Evolutionary conservation across 2,113 vertebrate species (phyloP), one percentile per base, ranked within the genome.

Genomic region (Uropsilus gracilis): DNA sequence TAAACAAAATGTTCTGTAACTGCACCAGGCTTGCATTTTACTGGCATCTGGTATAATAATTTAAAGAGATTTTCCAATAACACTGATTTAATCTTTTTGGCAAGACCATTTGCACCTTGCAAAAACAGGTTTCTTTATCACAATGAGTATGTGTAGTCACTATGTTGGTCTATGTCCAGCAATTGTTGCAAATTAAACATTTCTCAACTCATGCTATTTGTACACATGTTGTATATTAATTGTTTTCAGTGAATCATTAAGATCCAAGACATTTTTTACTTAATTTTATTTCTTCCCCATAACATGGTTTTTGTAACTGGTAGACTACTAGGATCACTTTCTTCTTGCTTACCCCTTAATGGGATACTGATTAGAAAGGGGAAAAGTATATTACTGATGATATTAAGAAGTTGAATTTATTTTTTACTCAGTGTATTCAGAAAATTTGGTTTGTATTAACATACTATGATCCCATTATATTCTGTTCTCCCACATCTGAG

Each of bases 81-180:
- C 37, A 57, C 69, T 84, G 92, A 92, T 94, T 78, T 89, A 94
- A 68, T 89, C 64, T 90, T 77, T 73, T 90, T 94, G 96, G 68
- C 77, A 92, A 95, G 90, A 91, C 20, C 42, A 77, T 64, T 77
- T 85, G 82, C 24, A 95, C 69, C 75, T 93, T 92, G 80, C 17
- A 92, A 91, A 66, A 94, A 92, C 53, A 34, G 12, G 83, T 96
- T 83, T 88, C 64, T 94, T 63, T 86, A 86, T 71, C 89, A 24
- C 59, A 86, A 89, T 18, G 26, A 76, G 32, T 76, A 78, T 89
- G 37, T 81, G n/a, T 82, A 72, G 39, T 86, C 80, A 86, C 32
- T 32, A 13, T 9, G 13, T 10, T 86, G 86, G 90, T 61, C 10
- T 44, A 12, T 32, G 28, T 18, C 77, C 64, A 86, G 18, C n/a